phyloP scores from a whole-genome alignment of 2,113 vertebrate genomes.

The Nesogale talazaci region DNA sequence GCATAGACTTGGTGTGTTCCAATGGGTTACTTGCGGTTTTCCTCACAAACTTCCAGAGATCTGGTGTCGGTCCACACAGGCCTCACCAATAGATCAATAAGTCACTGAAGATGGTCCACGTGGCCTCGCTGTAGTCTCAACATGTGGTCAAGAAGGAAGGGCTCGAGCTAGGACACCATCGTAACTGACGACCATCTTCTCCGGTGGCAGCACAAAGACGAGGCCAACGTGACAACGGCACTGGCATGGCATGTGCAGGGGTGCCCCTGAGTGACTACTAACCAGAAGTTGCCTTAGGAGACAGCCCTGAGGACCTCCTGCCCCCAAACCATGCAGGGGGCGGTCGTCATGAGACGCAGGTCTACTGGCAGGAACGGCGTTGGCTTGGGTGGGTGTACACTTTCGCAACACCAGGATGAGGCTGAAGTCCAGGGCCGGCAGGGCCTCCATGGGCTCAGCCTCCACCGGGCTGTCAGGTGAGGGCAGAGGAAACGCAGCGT shows the following conservation, averaged over 20 bases:
- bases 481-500: background rate
- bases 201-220: background rate
- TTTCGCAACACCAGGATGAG: accelerated
- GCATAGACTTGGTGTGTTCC: background rate
- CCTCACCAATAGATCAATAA: background rate
- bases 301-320: background rate
- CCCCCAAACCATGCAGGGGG: background rate
- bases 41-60: background rate
- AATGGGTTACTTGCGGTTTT: background rate
- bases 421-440: background rate
- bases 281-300: background rate
- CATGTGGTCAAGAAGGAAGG: background rate
- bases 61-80: background rate
- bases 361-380: background rate
- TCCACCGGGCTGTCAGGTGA: background rate
- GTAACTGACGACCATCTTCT: background rate
- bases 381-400: background rate
- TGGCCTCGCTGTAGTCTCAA: background rate
- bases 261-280: too few relatives aligned
- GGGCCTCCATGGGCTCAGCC: background rate
- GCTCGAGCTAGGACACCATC: background rate
- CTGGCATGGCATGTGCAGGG: too few relatives aligned
- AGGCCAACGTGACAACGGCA: too few relatives aligned
- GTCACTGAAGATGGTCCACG: background rate
- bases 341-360: background rate